phyloP scores from a whole-genome alignment of 2,113 vertebrate species.

The Terrapene triunguis region DNA sequence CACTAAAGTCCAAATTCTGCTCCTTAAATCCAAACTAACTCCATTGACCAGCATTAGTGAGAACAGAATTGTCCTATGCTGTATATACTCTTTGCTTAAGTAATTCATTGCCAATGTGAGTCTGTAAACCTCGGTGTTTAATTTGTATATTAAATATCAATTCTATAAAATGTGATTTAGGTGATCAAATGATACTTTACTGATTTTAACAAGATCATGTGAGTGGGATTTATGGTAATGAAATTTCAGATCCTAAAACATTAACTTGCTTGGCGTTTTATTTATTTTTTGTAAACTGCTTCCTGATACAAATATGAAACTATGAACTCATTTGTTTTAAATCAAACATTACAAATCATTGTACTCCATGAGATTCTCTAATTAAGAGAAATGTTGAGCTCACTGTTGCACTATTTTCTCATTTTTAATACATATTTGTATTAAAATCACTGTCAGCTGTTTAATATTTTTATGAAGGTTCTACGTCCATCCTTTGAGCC shows the following conservation, averaged over 20 bases:
- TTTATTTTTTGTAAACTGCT: background rate
- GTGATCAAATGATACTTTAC: background rate
- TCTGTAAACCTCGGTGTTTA: background rate
- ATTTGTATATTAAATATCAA: constrained; percentile 55
- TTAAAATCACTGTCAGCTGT: background rate
- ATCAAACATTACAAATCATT: background rate
- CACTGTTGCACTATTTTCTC: background rate
- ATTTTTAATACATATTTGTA: background rate
- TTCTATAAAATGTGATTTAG: background rate
- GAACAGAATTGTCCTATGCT: background rate
- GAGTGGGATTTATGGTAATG: background rate
- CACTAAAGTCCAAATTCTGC: background rate
- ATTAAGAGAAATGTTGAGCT: background rate
- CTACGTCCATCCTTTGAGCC: background rate
- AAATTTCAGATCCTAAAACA: background rate
- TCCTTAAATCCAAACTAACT: fast-evolving
- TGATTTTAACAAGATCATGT: background rate
- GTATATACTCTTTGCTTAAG: background rate
- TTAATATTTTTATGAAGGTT: background rate
- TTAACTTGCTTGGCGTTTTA: background rate
- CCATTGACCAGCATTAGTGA: fast-evolving
- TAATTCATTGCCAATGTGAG: background rate
- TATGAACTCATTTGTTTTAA: background rate
- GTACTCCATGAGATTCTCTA: background rate
- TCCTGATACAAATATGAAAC: background rate